Base-by-base conservation (phyloP, 1,140 invertebrate species). In the Zophobas atratus region DNA sequence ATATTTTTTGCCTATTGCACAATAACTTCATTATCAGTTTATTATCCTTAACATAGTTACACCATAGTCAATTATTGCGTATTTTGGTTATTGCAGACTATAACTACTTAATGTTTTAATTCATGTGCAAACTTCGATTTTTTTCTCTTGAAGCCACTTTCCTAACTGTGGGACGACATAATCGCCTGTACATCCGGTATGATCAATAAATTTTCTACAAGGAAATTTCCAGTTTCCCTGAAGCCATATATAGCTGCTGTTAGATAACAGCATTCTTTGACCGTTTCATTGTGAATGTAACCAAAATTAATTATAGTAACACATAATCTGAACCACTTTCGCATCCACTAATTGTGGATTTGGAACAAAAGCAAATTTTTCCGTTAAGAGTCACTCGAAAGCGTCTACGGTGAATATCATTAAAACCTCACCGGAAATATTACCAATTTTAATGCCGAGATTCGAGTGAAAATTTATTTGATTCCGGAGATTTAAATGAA, bases 41-140 rank as follows among this genome's bases (percentile, higher is more conserved):
- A 55, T 51, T 73, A 73, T 73, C 71, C 71, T 73, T 73, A 73
- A 73, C 71, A 73, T 41, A 73, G 39, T 73, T 73, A 73, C 71
- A 41, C 38, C 60, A 67, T 20, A 67, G 60, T 67, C 60, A 67
- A 67, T 67, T 67, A 67, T 46, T 39, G 39, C 6, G 6, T 33
- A 67, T 67, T 67, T 67, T 67, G 38, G 60, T 67, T 33, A 32
- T 20, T 55, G 35, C 38, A 67, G 33, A 36, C 38, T 38, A 33
- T 8, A 60, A 60, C 56, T 36, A 60, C 38, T 60, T 60, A 60
- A 60, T 8, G 43, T 46, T 46, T 46, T 51, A 51, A 67, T 67
- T 67, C 8, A 67, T 36, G n/a, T 43, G 60, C 60, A 67, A 36
- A 2, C 8, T 46, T 36, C 56, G 56, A 60, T 60, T 67, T 67